phyloP scores from a whole-genome alignment of 2,888 invertebrate species.

The Pseudococcus jackbeardsleyi region DNA sequence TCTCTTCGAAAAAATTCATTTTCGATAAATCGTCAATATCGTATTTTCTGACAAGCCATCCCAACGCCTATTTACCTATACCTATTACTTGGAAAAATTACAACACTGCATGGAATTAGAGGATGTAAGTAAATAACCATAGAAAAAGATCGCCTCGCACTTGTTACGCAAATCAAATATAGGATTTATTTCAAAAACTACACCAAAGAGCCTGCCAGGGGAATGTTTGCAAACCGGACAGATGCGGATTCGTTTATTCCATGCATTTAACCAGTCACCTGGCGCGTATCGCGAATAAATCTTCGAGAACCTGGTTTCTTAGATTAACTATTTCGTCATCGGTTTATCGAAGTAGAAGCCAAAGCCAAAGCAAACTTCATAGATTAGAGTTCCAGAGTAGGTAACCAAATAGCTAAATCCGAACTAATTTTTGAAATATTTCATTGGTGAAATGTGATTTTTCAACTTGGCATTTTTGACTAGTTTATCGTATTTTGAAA shows the following conservation, averaged over 20 bases:
- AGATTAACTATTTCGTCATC: constrained; percentile 14
- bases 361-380: neutral
- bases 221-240: constrained; percentile 24
- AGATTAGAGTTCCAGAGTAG: neutral
- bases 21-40: neutral
- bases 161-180: constrained; percentile 13
- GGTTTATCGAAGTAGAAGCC: neutral
- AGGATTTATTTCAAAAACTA: constrained; percentile 20
- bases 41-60: neutral
- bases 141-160: neutral
- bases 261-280: constrained; percentile 12
- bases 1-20: neutral
- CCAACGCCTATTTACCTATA: neutral
- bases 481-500: neutral
- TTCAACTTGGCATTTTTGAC: neutral
- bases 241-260: neutral
- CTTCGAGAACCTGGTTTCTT: neutral
- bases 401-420: neutral
- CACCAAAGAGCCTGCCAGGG: neutral
- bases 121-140: neutral
- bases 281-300: constrained; percentile 11
- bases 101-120: neutral
- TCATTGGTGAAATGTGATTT: neutral
- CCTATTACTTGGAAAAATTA: neutral
- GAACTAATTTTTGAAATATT: neutral